Evolutionary conservation across 2,113 vertebrate species (phyloP).

Genomic region (Ochotona princeps): DNA sequence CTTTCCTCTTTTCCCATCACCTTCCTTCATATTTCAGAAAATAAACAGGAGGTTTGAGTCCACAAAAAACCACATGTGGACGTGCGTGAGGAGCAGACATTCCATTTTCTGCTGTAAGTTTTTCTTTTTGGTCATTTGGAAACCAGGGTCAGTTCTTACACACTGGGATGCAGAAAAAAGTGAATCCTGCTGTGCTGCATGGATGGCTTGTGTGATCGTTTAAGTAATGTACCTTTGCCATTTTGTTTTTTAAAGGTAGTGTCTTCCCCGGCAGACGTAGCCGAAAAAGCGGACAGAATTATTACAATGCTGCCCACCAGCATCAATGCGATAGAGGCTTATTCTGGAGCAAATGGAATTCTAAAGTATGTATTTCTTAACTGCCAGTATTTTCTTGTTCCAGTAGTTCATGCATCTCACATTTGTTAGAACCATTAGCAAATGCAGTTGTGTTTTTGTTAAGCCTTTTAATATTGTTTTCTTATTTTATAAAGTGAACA

Average conservation of each 20-base stretch:
- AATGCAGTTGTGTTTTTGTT: conserved; percentile 51
- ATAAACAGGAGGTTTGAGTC: conserved; percentile 64
- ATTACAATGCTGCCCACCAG: conserved; percentile 99
- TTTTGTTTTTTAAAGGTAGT: conserved; percentile 89
- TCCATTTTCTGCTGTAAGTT: conserved; percentile 39
- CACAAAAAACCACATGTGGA: conserved; percentile 36
- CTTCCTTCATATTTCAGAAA: conserved; percentile 66
- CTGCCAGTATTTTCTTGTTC: conserved; percentile 59
- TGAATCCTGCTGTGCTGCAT: neutral
- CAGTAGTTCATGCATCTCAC: conserved; percentile 48
- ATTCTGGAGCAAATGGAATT: conserved; percentile 95
- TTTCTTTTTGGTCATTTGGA: conserved; percentile 9
- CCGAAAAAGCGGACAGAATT: conserved; percentile 96
- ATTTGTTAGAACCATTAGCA: conserved; percentile 34
- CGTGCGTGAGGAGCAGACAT: conserved; percentile 18
- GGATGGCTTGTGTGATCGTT: conserved; percentile 49
- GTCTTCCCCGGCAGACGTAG: conserved; percentile 96
- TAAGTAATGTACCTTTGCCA: conserved; percentile 47
- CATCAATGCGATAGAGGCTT: conserved; percentile 94
- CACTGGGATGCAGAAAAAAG: neutral
- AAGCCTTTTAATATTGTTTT: conserved; percentile 34
- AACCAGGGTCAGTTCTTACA: conserved; percentile 37
- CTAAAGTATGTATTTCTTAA: conserved; percentile 91
- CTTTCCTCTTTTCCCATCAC: conserved; percentile 59
- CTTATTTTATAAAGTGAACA: conserved; percentile 56